Evolutionary conservation across 2,888 invertebrate species (phyloP).

Genomic region (Monopis laevigella): DNA sequence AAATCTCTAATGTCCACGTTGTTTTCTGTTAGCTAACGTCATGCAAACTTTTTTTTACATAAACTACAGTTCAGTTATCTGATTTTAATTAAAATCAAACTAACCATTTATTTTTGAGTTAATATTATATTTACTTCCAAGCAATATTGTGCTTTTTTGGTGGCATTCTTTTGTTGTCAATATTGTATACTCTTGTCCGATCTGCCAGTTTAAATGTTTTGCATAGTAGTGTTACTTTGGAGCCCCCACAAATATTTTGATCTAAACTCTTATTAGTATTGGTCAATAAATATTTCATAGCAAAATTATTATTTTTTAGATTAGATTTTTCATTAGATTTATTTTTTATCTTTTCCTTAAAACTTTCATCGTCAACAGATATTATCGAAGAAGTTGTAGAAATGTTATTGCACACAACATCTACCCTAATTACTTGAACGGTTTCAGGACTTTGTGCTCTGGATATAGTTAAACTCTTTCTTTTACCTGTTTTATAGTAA

Average conservation of each 20-base stretch:
- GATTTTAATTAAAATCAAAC: slow-evolving; percentile 14
- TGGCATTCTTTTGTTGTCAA: slow-evolving; percentile 3
- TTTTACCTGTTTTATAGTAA: slow-evolving; percentile 39
- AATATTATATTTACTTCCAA: slow-evolving; percentile 9
- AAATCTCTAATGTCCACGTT: slow-evolving; percentile 23
- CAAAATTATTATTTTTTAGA: slow-evolving; percentile 25
- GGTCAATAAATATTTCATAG: slow-evolving; percentile 46
- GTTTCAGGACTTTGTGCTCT: slow-evolving; percentile 55
- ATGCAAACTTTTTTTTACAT: slow-evolving; percentile 12
- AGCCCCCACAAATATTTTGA: slow-evolving; percentile 42
- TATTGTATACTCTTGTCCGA: no score
- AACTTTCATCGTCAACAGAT: slow-evolving; percentile 33
- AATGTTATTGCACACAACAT: slow-evolving; percentile 43
- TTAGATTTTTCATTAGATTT: slow-evolving; percentile 15
- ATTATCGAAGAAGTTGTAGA: slow-evolving; percentile 21
- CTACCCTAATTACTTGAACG: slow-evolving; percentile 57
- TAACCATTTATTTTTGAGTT: not conserved
- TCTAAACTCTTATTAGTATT: slow-evolving; percentile 49
- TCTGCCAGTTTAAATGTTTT: slow-evolving; percentile 51
- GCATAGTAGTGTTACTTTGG: slow-evolving; percentile 54
- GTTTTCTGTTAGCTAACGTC: slow-evolving; percentile 21
- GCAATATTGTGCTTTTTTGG: not conserved
- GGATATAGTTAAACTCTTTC: slow-evolving; percentile 55
- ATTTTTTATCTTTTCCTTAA: slow-evolving; percentile 16
- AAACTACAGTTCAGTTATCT: slow-evolving; percentile 12